These are phyloP conservation scores for Philotrypesis tridentata DNA, from an alignment of 1,140 invertebrate genomes.

Conservation along the genomic window DNA sequence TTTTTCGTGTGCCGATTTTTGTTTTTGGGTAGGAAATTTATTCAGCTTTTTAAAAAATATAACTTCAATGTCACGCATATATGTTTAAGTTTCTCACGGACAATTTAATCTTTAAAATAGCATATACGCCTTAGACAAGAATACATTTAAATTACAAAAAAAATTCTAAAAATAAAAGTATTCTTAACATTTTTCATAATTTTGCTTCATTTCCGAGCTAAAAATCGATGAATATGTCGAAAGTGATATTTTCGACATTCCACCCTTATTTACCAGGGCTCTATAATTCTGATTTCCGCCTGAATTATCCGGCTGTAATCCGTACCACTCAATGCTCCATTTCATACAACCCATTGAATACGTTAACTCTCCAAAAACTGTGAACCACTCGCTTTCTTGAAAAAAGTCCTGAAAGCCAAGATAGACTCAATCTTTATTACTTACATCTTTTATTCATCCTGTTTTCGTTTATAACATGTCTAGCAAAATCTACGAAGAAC, in stretches of 20 bases:
- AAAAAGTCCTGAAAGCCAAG: constrained; percentile 68
- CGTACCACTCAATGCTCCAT: background rate
- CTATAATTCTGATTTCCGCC: background rate
- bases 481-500: constrained; percentile 55
- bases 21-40: too few species aligned
- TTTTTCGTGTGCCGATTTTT: too few species aligned
- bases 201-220: too few species aligned
- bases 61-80: too few species aligned
- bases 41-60: too few species aligned
- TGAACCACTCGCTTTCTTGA: constrained; percentile 66
- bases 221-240: too few species aligned
- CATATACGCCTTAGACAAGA: too few species aligned
- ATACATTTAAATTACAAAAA: too few species aligned
- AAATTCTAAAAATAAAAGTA: too few species aligned
- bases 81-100: too few species aligned
- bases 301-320: constrained; percentile 49
- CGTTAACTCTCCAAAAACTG: constrained; percentile 65
- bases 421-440: constrained; percentile 58
- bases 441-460: constrained; percentile 55
- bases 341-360: background rate
- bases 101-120: too few species aligned
- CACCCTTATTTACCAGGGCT: background rate
- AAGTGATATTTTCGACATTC: background rate
- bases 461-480: constrained; percentile 60
- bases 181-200: too few species aligned